Conservation (phyloP, 2,797 vertebrate species). For the Sebastolobus altivelis region DNA sequence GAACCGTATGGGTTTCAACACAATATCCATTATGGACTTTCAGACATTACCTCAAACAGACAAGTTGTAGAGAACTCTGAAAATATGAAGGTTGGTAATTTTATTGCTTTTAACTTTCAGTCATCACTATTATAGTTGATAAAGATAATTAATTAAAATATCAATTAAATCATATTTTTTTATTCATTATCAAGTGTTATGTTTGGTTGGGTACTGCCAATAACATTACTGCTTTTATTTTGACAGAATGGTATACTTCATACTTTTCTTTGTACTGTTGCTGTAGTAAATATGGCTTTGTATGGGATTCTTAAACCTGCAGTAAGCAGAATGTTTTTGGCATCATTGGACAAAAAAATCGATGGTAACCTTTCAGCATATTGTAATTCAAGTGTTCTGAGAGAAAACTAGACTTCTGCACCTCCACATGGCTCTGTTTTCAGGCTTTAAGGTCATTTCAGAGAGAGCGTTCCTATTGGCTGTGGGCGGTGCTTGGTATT, state of each 20-base stretch:
- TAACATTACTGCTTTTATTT: background rate
- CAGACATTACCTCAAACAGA: slow-evolving; percentile 23
- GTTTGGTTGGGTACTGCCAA: background rate
- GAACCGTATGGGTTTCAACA: slow-evolving; percentile 6
- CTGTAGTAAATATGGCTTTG: background rate
- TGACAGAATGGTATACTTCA: background rate
- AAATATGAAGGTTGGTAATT: background rate
- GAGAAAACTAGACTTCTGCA: too few relatives aligned
- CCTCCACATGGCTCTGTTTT: too few relatives aligned
- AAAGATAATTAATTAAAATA: background rate
- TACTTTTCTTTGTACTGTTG: background rate
- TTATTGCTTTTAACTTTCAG: background rate
- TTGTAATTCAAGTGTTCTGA: too few relatives aligned
- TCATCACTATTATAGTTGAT: background rate
- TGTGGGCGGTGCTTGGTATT: too few relatives aligned
- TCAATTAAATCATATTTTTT: background rate
- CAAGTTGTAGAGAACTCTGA: background rate
- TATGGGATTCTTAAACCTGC: background rate
- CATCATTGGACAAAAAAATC: too few relatives aligned
- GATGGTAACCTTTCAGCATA: too few relatives aligned
- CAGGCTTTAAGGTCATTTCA: too few relatives aligned
- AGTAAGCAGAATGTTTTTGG: too few relatives aligned
- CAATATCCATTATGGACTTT: background rate
- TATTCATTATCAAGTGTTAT: background rate
- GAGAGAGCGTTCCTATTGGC: too few relatives aligned